These are phyloP conservation scores for Argyrosomus regius DNA, from an alignment of 2,797 vertebrate genomes.

Conservation along the genomic window DNA sequence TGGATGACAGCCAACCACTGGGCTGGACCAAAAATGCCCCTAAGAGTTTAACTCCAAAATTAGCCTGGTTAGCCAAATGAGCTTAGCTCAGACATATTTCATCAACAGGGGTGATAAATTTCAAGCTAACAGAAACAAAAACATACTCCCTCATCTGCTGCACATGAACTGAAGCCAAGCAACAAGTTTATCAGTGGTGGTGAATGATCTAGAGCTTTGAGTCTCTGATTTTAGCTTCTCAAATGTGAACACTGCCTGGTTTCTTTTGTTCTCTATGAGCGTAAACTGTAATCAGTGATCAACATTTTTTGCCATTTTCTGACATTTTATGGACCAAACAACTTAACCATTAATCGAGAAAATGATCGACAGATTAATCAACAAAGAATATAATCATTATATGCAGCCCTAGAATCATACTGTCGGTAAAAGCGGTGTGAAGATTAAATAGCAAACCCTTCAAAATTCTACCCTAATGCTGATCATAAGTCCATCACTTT, in stretches of 20 bases:
- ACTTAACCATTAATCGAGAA: too few species aligned
- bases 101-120: constrained; percentile 54
- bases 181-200: constrained; percentile 26
- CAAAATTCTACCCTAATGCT: constrained; percentile 13
- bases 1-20: constrained; percentile 59
- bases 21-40: constrained; percentile 47
- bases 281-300: too few species aligned
- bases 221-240: too few species aligned
- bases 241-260: too few species aligned
- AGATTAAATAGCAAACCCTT: not conserved
- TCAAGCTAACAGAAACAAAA: constrained; percentile 30
- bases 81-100: constrained; percentile 57
- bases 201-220: not conserved
- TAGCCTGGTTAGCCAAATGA: constrained; percentile 57
- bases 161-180: constrained; percentile 31
- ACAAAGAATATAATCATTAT: too few species aligned
- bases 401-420: too few species aligned
- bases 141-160: constrained; percentile 25
- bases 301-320: too few species aligned
- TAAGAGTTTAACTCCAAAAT: constrained; percentile 62
- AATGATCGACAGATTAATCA: too few species aligned
- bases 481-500: constrained; percentile 12
- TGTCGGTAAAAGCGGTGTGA: not conserved
- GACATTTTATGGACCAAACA: too few species aligned
- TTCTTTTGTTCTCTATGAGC: too few species aligned